These are phyloP conservation scores for Frankliniella intonsa DNA, from an alignment of 2,888 invertebrate genomes.

Conservation along the genomic window DNA sequence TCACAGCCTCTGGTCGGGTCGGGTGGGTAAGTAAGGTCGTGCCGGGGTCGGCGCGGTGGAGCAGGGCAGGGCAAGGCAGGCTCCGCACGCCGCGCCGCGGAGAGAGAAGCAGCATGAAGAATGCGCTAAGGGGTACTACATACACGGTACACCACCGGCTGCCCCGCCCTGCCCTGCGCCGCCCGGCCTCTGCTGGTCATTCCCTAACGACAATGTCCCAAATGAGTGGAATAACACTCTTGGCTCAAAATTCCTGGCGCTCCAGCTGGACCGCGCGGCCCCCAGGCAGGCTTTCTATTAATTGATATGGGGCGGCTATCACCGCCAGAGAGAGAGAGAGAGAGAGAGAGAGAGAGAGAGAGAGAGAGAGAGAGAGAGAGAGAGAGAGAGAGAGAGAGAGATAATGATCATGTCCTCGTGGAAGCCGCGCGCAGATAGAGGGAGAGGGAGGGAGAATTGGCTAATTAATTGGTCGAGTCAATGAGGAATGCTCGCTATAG, in stretches of 20 bases:
- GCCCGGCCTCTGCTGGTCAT: background rate
- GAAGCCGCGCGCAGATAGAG: too few species aligned
- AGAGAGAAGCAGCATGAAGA: background rate
- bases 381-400: background rate
- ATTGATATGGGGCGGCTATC: constrained; percentile 9
- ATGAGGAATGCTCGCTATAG: background rate
- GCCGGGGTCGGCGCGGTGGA: too few species aligned
- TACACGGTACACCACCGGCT: background rate
- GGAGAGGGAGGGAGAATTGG: background rate
- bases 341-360: background rate
- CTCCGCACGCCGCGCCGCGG: too few species aligned
- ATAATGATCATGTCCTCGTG: too few species aligned
- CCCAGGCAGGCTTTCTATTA: background rate
- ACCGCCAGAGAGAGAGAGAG: background rate
- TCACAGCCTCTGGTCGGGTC: too few species aligned
- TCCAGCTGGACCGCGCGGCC: too few species aligned
- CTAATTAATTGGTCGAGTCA: background rate
- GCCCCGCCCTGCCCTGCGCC: background rate
- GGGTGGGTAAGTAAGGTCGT: too few species aligned
- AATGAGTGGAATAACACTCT: constrained; percentile 18
- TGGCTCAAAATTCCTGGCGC: background rate
- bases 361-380: background rate
- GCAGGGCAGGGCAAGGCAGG: too few species aligned
- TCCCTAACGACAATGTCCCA: background rate
- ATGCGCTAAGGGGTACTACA: background rate